Evolutionary conservation across 2,797 vertebrate species (phyloP), one percentile per base, ranked within the genome.

Genomic region (Spheniscus humboldti): DNA sequence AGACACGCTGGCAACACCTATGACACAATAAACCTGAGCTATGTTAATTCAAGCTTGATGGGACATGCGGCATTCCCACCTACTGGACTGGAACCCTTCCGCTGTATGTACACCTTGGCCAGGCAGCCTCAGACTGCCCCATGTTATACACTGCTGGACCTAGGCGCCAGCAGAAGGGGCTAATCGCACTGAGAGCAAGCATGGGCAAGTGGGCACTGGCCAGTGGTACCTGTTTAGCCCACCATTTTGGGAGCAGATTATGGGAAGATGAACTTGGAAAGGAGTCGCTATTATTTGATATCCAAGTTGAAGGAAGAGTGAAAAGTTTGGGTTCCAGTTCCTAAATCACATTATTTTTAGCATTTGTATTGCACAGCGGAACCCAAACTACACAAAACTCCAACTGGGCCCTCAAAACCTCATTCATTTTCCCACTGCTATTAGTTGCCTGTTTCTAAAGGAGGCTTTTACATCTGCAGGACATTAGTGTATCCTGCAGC

Each of bases 1-100:
- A 97, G 95, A 95, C 95, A 94, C 13, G 0, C 76, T 96, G 96
- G 92, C 94, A 97, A 94, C 87, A 96, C 67, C 76, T 88, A 39
- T 95, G 96, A 95, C 94, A 97, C 91, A 90, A 94, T 57, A 90
- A 95, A 94, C 79, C 91, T 33, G 10, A 94, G 63, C 35, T 94
- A 84, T 91, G 91, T 24, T 94, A 90, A 92, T 90, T 90, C 89
- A n/a, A 84, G 87, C 91, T 86, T 92, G 92, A 94, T 86, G 73
- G 91, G 67, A 93, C 91, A 74, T 45, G 91, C 2, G 63, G 48
- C 86, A 67, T 86, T 95, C 76, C 87, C 63, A 74, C 66, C 39
- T 67, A 28, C 76, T 9, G n/a, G 66, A 43, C 87, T 67, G 35
- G 55, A 95, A 52, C 47, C 28, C 73, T 92, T 39, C 71, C 4